A percentile compares a stretch with the other conserved stretches of the same genome.
Conservation (phyloP, 2,797 vertebrate genomes). For the Arctocebus calabarensis region DNA sequence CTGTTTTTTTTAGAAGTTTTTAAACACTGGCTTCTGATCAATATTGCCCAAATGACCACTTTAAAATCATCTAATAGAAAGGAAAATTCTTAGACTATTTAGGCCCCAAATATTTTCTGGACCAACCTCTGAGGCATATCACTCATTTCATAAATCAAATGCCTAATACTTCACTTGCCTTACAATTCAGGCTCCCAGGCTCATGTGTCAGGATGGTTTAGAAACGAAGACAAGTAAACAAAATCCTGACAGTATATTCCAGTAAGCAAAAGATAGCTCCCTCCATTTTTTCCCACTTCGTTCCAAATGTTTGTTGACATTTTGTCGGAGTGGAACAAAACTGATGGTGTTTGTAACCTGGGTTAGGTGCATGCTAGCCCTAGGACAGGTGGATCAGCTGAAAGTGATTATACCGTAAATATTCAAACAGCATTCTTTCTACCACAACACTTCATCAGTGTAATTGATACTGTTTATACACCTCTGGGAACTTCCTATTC, state of each 20-base stretch:
- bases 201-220: neutral
- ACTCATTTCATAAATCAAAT: slow-evolving; percentile 41
- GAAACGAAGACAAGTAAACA: neutral
- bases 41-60: neutral
- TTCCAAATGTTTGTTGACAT: neutral
- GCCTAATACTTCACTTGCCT: neutral
- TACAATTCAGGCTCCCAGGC: neutral
- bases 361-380: neutral
- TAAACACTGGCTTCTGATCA: neutral
- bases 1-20: neutral
- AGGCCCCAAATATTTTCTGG: neutral
- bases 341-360: neutral
- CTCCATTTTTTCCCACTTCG: neutral
- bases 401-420: neutral
- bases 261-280: slow-evolving; percentile 16
- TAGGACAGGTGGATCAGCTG: neutral
- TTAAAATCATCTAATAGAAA: slow-evolving; percentile 46
- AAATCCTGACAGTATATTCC: slow-evolving; percentile 44
- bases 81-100: neutral
- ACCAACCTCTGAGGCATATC: neutral
- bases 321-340: slow-evolving; percentile 48
- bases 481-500: neutral
- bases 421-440: neutral
- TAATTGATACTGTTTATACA: neutral
- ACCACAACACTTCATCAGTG: neutral